Evolutionary conservation across 2,797 vertebrate genomes (phyloP).

Genomic region (Acestrorhynchus altus): DNA sequence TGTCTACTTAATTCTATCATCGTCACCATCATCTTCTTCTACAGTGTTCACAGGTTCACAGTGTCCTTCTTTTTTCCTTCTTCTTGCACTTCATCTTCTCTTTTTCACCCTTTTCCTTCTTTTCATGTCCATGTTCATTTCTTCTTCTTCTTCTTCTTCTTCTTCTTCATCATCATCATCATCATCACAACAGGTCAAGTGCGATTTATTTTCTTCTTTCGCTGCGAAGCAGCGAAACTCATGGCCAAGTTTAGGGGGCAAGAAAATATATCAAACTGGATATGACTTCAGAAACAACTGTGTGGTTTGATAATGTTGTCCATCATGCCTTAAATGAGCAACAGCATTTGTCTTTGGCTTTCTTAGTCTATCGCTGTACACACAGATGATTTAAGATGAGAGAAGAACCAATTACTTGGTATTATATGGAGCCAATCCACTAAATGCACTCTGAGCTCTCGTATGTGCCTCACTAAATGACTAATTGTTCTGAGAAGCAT

Average conservation of each 20-base stretch:
- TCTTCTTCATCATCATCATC: constrained; percentile 16
- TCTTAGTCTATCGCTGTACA: background rate
- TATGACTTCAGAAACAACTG: background rate
- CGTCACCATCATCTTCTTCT: constrained; percentile 3
- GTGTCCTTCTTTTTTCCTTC: too few species aligned
- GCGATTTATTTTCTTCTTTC: background rate
- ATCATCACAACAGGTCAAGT: constrained; percentile 3
- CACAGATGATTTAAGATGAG: constrained; percentile 19
- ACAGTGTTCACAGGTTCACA: too few species aligned
- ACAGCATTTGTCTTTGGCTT: constrained; percentile 1
- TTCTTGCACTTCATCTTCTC: too few species aligned
- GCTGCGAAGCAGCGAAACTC: background rate
- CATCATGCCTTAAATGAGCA: background rate
- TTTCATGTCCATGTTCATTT: too few species aligned
- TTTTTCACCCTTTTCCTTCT: too few species aligned
- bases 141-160: background rate
- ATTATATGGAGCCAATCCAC: constrained; percentile 27
- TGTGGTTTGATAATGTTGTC: background rate
- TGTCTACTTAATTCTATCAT: background rate
- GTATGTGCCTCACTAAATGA: constrained; percentile 38
- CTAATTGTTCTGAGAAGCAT: constrained; percentile 36
- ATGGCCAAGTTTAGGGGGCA: background rate
- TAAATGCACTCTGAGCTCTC: constrained; percentile 38
- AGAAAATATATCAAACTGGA: background rate
- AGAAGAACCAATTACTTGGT: constrained; percentile 21